A percentile compares a stretch with the other conserved stretches of the same genome.
Evolutionary conservation across 2,888 invertebrate species (phyloP).

Genomic region (Chrysomela aeneicollis): DNA sequence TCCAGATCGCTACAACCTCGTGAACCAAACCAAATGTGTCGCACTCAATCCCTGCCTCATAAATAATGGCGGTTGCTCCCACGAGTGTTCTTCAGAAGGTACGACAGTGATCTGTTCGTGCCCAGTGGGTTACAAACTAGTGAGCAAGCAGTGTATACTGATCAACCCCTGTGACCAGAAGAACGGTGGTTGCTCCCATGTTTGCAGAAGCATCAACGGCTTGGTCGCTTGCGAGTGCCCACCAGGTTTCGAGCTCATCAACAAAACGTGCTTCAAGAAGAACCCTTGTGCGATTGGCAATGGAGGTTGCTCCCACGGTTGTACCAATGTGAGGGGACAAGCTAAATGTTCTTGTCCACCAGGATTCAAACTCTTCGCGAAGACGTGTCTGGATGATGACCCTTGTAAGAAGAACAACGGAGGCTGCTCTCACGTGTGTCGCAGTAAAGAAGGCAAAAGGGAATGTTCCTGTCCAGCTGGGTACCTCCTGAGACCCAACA

Average conservation of each 20-base stretch:
- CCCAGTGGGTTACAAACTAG: constrained; percentile 57
- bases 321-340: constrained; percentile 63
- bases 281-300: constrained; percentile 60
- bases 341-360: constrained; percentile 64
- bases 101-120: constrained; percentile 60
- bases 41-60: constrained; percentile 54
- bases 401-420: constrained; percentile 55
- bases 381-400: constrained; percentile 62
- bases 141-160: constrained; percentile 47
- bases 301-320: constrained; percentile 65
- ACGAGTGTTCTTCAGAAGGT: constrained; percentile 59
- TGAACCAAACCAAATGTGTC: constrained; percentile 53
- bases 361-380: constrained; percentile 48
- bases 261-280: constrained; percentile 56
- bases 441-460: constrained; percentile 56
- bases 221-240: constrained; percentile 64
- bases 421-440: constrained; percentile 63
- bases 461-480: constrained; percentile 67
- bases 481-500: constrained; percentile 59
- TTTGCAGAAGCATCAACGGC: constrained; percentile 63
- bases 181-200: constrained; percentile 63
- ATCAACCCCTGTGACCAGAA: constrained; percentile 54
- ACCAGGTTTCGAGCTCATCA: constrained; percentile 51
- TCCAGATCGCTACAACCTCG: constrained; percentile 55
- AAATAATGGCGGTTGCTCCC: constrained; percentile 68